phyloP scores from a whole-genome alignment of 2,888 invertebrate genomes.

The Leptogaster cylindrica region DNA sequence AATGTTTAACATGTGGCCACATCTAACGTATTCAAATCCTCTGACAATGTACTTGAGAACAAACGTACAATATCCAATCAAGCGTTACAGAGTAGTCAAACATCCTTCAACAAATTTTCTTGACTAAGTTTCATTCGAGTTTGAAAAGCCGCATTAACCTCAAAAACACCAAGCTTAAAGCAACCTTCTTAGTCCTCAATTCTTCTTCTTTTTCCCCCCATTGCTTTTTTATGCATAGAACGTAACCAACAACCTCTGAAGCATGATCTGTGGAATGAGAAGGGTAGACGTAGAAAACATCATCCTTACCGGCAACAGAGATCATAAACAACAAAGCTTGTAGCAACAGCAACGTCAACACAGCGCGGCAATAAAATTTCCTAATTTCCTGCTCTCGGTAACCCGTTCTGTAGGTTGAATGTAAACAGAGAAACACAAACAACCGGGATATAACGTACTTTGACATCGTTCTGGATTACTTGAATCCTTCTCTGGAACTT shows the following conservation, averaged over 20 bases:
- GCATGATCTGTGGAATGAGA: conserved; percentile 5
- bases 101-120: conserved; percentile 35
- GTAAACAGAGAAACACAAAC: conserved; percentile 22
- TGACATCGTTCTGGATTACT: neutral
- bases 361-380: conserved; percentile 37
- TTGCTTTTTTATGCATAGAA: conserved; percentile 26
- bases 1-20: neutral
- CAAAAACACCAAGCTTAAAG: conserved; percentile 33
- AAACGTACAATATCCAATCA: conserved; percentile 20
- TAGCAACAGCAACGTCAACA: conserved; percentile 27
- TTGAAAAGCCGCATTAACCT: conserved; percentile 21
- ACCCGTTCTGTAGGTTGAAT: neutral
- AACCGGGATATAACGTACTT: conserved; percentile 12
- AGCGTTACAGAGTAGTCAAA: conserved; percentile 26
- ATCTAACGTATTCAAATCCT: neutral
- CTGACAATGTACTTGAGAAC: neutral
- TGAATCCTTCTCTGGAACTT: neutral
- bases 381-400: conserved; percentile 36
- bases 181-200: conserved; percentile 22
- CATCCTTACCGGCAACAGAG: conserved; percentile 32
- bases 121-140: conserved; percentile 26
- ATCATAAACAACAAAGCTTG: conserved; percentile 35
- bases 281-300: conserved; percentile 23
- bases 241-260: conserved; percentile 20
- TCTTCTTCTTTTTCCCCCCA: too few species aligned